Conservation (phyloP, 1,140 invertebrate species). For the Cryptotermes secundus region DNA sequence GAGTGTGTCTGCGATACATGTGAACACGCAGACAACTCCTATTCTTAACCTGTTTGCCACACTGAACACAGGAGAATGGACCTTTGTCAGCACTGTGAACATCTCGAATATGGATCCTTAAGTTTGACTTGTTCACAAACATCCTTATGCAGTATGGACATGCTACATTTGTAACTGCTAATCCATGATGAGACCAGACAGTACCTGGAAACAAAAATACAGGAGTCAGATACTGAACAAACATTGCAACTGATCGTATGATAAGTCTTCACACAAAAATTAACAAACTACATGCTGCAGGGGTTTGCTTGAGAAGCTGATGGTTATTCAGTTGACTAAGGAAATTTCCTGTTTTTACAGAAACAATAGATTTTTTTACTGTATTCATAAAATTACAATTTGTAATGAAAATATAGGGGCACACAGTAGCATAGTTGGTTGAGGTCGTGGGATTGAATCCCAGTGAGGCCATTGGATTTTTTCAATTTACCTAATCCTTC, state of each 20-base stretch:
- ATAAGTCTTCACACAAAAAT: too few relatives aligned
- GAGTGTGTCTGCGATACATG: conserved; percentile 51
- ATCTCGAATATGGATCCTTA: conserved; percentile 60
- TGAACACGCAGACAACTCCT: conserved; percentile 58
- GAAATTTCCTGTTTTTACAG: not conserved
- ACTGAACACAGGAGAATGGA: conserved; percentile 55
- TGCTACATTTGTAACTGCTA: conserved; percentile 34
- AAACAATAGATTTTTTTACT: too few relatives aligned
- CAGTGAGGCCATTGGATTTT: too few relatives aligned
- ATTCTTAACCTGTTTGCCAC: conserved; percentile 59
- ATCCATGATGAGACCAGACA: not conserved
- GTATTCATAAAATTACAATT: too few relatives aligned
- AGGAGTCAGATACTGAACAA: too few relatives aligned
- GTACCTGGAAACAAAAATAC: not conserved
- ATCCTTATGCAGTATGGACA: conserved; percentile 58
- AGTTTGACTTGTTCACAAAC: conserved; percentile 61
- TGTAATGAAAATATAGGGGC: too few relatives aligned
- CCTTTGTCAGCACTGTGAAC: conserved; percentile 52
- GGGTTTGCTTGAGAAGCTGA: too few relatives aligned
- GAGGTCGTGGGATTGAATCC: too few relatives aligned
- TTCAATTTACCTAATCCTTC: too few relatives aligned
- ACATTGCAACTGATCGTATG: too few relatives aligned
- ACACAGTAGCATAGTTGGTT: too few relatives aligned
- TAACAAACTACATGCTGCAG: too few relatives aligned
- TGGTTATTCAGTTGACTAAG: not conserved